Conservation (phyloP, 2,888 invertebrate genomes). For the Selenia dentaria region DNA sequence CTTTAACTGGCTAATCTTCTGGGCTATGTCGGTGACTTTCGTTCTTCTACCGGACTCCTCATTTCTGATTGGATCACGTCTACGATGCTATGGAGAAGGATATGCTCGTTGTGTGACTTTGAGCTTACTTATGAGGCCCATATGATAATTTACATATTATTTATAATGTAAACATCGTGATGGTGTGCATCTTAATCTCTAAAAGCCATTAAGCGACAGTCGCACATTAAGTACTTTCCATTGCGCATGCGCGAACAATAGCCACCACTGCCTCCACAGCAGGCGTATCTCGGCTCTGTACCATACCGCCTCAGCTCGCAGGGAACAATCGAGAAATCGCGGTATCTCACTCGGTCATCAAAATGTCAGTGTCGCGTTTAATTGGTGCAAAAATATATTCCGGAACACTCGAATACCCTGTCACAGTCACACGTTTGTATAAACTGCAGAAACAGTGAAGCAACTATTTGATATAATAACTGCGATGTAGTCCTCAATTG, state of each 20-base stretch:
- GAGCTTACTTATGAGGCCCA: too few species aligned
- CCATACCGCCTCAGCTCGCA: constrained; percentile 53
- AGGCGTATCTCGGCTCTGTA: constrained; percentile 40
- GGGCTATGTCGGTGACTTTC: too few species aligned
- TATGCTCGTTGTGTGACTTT: too few species aligned
- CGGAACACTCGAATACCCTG: constrained; percentile 6
- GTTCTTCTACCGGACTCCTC: too few species aligned
- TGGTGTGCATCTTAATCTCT: background rate
- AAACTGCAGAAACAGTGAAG: background rate
- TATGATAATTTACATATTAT: too few species aligned
- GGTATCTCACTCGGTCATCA: constrained; percentile 71
- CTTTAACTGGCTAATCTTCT: too few species aligned
- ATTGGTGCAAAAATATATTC: constrained; percentile 44
- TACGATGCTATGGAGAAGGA: too few species aligned
- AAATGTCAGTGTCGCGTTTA: constrained; percentile 61
- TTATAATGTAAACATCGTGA: too few species aligned
- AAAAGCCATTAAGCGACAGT: constrained; percentile 29
- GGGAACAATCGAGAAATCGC: constrained; percentile 70
- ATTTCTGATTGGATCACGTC: too few species aligned
- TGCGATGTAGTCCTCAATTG: constrained; percentile 4
- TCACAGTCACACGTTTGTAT: constrained; percentile 1
- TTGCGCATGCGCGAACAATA: constrained; percentile 48
- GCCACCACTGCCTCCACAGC: constrained; percentile 18
- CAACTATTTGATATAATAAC: background rate
- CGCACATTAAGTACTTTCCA: constrained; percentile 54